Evolutionary conservation across 2,113 vertebrate species (phyloP).

Genomic region (Colistium nudipinnis): DNA sequence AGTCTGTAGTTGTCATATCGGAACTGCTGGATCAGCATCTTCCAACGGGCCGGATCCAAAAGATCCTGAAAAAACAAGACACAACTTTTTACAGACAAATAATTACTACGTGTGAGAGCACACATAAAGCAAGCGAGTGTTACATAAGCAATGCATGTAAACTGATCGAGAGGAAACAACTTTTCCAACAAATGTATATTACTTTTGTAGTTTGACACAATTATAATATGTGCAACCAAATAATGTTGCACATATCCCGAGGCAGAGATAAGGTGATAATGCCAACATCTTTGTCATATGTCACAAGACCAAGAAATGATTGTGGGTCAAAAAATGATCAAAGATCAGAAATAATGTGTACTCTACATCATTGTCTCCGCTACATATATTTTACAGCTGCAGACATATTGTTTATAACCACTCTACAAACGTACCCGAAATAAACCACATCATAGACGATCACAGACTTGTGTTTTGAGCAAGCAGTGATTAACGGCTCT

Average conservation of each 20-base stretch:
- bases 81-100: slow-evolving; percentile 8
- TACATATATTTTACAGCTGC: neutral
- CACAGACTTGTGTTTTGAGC: neutral
- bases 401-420: no score
- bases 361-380: neutral
- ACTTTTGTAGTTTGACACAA: no score
- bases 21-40: slow-evolving; percentile 99
- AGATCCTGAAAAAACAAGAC: slow-evolving; percentile 86
- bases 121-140: neutral
- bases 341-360: neutral
- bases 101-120: neutral
- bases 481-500: slow-evolving; percentile 1
- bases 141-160: neutral
- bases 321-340: neutral
- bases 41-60: slow-evolving; percentile 97
- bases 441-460: no score
- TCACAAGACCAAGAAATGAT: neutral
- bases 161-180: neutral
- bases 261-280: no score
- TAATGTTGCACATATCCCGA: no score
- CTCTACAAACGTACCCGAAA: no score
- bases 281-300: no score
- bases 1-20: slow-evolving; percentile 99
- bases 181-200: no score
- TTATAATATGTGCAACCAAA: no score